Evolutionary conservation across 2,888 invertebrate genomes (phyloP).

Genomic region (Pachycephus smyrnensis): DNA sequence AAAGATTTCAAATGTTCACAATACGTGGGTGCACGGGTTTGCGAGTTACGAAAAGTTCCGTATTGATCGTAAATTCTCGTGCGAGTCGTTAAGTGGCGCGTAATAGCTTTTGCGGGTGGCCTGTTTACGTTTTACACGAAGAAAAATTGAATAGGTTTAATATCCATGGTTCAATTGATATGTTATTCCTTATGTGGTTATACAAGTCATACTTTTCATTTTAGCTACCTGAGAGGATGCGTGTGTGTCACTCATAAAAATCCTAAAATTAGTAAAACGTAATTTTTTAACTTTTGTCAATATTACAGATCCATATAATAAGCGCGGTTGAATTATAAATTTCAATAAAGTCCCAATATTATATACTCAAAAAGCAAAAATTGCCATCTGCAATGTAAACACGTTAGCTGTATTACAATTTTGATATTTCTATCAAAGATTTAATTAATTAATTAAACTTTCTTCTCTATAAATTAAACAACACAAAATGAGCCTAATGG

Average conservation of each 20-base stretch:
- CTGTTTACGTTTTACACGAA: background rate
- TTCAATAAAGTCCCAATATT: too few relatives aligned
- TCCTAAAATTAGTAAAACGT: too few relatives aligned
- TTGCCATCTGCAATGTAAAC: background rate
- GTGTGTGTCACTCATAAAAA: background rate
- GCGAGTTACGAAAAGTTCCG: background rate
- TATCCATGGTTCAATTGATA: background rate
- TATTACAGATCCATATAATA: too few relatives aligned
- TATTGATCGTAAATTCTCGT: background rate
- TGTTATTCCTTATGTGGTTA: background rate
- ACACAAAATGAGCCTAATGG: background rate
- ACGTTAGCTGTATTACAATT: background rate
- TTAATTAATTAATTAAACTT: background rate
- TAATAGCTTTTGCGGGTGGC: background rate
- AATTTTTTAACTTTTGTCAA: too few relatives aligned
- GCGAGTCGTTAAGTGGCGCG: background rate
- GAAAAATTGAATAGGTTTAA: background rate
- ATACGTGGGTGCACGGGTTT: background rate
- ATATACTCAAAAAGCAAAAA: background rate
- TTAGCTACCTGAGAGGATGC: background rate
- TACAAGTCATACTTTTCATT: background rate
- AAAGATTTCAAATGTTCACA: background rate
- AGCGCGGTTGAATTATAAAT: too few relatives aligned
- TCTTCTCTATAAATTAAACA: background rate
- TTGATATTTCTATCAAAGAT: background rate